Base-by-base conservation (phyloP, 2,888 invertebrate genomes). In the Drosophila heteroneura region DNA sequence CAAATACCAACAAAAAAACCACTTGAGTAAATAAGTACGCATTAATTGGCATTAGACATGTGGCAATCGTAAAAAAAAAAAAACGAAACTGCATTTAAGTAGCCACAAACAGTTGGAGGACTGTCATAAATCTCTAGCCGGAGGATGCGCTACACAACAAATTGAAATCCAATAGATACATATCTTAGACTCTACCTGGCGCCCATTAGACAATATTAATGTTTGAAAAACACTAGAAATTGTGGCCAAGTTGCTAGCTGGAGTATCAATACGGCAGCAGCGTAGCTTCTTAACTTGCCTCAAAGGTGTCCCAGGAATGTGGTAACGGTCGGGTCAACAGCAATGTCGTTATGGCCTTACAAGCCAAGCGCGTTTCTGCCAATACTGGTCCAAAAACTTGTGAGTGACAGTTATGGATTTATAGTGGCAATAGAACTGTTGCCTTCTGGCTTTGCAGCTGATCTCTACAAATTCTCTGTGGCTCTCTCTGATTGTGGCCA, bases 401-500 rank as follows among this genome's bases (percentile, higher is more conserved):
- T 84, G 87, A 69, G 19, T 89, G 87, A 87, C 87, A 87, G 91
- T 90, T 89, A 86, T 89, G 87, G 84, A 87, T 90, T 90, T 87
- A 87, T 87, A 81, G 91, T 82, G 81, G 90, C 90, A 89, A 79
- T 79, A 73, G 49, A 70, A 68, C 70, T 75, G 63, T 68, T 56
- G 62, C 54, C 49, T 26, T 71, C 49, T 67, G 30, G 14, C 28
- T 22, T 30, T 30, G 53, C 30, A 28, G 58, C 47, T 35, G 52
- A 57, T 39, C 67, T 49, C 59, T 33, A 7, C 59, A 28, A 9
- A 1, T 58, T 28, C 61, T 70, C 26, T 30, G 30, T 32, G 16
- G 16, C 44, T 19, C 39, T 53, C 32, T 70, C 47, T 58, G 51
- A 63, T 65, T 82, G 44, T 70, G 44, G 57, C 74, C 72, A 70